Evolutionary conservation across 1,140 invertebrate genomes (phyloP).

Genomic region (Panagrolaimus sp.): DNA sequence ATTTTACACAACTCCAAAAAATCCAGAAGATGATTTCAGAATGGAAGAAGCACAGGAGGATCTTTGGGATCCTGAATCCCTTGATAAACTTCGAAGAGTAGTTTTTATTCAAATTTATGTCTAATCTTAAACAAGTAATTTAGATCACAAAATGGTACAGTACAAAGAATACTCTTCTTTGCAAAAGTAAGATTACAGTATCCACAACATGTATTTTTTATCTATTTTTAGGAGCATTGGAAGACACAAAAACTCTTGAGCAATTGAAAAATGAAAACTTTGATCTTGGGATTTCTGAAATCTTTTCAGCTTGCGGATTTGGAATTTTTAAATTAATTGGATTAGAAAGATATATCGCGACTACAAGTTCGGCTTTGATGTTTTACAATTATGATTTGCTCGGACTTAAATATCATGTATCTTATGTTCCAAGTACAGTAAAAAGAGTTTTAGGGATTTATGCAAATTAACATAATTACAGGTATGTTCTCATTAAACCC

Average conservation of each 20-base stretch:
- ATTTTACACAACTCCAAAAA: neutral
- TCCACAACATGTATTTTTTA: neutral
- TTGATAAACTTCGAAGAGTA: neutral
- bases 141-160: neutral
- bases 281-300: conserved; percentile 17
- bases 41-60: neutral
- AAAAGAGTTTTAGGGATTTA: neutral
- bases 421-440: neutral
- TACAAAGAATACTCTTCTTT: neutral
- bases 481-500: conserved; percentile 13
- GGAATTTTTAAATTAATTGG: conserved; percentile 23
- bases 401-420: neutral
- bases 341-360: conserved; percentile 14
- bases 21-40: neutral
- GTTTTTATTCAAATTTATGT: neutral
- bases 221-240: neutral
- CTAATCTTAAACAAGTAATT: neutral
- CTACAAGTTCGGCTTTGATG: neutral
- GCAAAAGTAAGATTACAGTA: neutral
- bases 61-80: neutral
- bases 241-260: conserved; percentile 17
- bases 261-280: conserved; percentile 22
- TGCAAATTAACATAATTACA: too few relatives aligned
- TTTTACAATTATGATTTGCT: neutral
- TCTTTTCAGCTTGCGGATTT: conserved; percentile 17